Conservation (phyloP, 2,888 invertebrate species). For the Orthonychiurus folsomi region DNA sequence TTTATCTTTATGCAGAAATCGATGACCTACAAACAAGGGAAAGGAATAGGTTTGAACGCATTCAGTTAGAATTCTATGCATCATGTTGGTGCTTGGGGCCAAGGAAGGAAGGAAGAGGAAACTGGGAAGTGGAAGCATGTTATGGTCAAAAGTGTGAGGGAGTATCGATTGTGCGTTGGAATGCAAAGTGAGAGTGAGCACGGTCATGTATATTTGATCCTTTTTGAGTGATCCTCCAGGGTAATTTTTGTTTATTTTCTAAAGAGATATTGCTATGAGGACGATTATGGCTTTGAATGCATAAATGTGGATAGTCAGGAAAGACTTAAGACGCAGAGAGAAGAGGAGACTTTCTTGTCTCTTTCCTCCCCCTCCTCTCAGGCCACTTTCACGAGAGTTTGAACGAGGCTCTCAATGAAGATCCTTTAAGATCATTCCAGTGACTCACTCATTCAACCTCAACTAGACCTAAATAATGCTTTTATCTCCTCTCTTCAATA, state of each 20-base stretch:
- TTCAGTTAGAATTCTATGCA: too few species aligned
- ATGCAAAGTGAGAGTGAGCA: too few species aligned
- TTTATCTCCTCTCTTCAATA: too few species aligned
- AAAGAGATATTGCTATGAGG: not conserved
- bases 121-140: conserved; percentile 13
- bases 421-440: not conserved
- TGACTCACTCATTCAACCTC: not conserved
- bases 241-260: not conserved
- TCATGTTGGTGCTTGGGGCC: too few species aligned
- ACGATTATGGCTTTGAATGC: too few species aligned
- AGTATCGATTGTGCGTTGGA: too few species aligned
- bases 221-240: not conserved
- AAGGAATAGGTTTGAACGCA: not conserved
- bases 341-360: not conserved
- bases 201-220: too few species aligned
- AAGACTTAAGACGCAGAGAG: not conserved
- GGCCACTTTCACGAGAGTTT: not conserved
- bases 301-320: too few species aligned
- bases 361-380: too few species aligned
- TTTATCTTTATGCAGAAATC: conserved; percentile 36
- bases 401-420: not conserved
- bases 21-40: conserved; percentile 34
- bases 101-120: not conserved
- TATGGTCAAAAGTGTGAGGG: not conserved
- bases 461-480: too few species aligned